Percentiles rank a stretch among this genome's conserved stretches.
Conservation (phyloP, 2,797 vertebrate genomes). For the Pseudochirops corinnae region DNA sequence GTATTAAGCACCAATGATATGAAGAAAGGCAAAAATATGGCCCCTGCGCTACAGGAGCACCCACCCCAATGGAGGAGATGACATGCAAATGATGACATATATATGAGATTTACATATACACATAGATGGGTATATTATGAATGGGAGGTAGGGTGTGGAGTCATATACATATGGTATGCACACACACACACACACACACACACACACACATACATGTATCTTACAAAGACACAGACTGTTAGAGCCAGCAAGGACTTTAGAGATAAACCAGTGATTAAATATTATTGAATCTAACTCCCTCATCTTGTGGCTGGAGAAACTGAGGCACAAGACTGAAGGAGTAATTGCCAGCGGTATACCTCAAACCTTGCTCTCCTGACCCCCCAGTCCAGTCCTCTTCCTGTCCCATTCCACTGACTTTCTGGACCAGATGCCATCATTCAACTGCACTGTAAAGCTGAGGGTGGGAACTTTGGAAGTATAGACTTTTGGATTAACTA, state of each 20-base stretch:
- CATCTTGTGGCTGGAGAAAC: background rate
- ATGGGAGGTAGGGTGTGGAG: background rate
- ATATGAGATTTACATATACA: background rate
- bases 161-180: background rate
- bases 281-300: background rate
- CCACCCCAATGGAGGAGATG: background rate
- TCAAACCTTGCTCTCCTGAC: background rate
- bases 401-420: background rate
- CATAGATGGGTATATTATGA: background rate
- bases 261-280: background rate
- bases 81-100: background rate
- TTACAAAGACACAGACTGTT: background rate
- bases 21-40: background rate
- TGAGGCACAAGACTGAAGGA: background rate
- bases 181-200: background rate
- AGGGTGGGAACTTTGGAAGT: background rate
- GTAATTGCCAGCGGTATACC: background rate
- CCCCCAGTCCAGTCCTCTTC: background rate
- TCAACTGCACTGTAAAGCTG: background rate
- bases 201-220: background rate
- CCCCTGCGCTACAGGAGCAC: background rate
- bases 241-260: background rate
- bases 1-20: background rate
- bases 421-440: background rate
- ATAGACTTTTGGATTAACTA: background rate